Percentiles rank a stretch among this genome's conserved stretches.
These are phyloP conservation scores for Siniperca obscura DNA, from an alignment of 2,797 vertebrate species.

Conservation along the genomic window DNA sequence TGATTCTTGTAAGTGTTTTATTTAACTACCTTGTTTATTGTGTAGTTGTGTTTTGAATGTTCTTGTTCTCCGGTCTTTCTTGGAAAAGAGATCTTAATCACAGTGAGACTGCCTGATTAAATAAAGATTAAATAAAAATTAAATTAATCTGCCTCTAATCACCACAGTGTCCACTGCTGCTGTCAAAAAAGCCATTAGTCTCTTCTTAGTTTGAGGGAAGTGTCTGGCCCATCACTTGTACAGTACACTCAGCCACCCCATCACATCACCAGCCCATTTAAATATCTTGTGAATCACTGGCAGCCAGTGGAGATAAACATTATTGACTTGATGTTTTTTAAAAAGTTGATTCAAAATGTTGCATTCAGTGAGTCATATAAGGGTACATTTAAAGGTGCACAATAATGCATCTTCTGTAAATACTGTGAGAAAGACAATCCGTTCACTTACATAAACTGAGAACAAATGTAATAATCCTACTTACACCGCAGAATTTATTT, in stretches of 20 bases:
- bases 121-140: too few relatives aligned
- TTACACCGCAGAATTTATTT: neutral
- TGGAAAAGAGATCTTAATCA: too few relatives aligned
- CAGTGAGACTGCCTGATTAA: too few relatives aligned
- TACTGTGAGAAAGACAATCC: neutral
- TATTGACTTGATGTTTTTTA: neutral
- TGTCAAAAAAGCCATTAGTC: conserved; percentile 68
- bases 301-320: conserved; percentile 23
- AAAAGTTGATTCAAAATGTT: neutral
- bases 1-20: too few relatives aligned
- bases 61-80: too few relatives aligned
- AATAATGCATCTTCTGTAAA: neutral
- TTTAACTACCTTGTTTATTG: too few relatives aligned
- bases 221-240: conserved; percentile 49
- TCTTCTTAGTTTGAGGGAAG: conserved; percentile 42
- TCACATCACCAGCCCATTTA: conserved; percentile 49
- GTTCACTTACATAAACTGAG: neutral
- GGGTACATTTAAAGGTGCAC: neutral
- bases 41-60: too few relatives aligned
- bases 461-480: neutral
- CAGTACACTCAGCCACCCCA: conserved; percentile 15
- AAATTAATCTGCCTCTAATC: conserved; percentile 64
- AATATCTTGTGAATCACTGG: conserved; percentile 54
- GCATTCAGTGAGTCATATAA: neutral
- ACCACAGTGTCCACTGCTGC: conserved; percentile 46